Conservation (phyloP, 2,113 vertebrate species). For the Nerophis ophidion region DNA sequence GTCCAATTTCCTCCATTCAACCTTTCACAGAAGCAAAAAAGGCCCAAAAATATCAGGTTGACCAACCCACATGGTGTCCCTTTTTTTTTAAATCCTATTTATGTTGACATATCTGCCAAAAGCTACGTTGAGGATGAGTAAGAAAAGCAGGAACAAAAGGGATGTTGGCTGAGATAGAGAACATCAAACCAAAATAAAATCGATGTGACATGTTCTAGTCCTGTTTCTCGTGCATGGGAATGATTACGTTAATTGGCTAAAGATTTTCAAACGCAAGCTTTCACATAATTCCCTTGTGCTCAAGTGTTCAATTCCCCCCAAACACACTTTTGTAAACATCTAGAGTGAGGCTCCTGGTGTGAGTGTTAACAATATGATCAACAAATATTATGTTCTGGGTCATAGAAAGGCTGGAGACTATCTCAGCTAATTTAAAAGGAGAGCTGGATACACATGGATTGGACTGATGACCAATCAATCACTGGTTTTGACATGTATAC, state of each 20-base stretch:
- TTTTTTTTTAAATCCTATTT: constrained; percentile 14
- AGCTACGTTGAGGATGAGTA: constrained; percentile 9
- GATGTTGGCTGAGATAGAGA: constrained; percentile 35
- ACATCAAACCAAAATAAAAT: constrained; percentile 58
- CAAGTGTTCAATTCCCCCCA: constrained; percentile 3
- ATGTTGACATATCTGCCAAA: constrained; percentile 13
- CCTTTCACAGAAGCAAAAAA: too few relatives aligned
- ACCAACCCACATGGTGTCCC: constrained; percentile 2
- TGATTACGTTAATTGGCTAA: constrained; percentile 66
- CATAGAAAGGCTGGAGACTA: too few relatives aligned
- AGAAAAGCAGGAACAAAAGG: constrained; percentile 14
- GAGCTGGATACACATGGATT: too few relatives aligned
- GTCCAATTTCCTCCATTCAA: too few relatives aligned
- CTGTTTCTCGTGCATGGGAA: constrained; percentile 47
- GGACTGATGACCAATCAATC: too few relatives aligned
- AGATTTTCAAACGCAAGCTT: constrained; percentile 44
- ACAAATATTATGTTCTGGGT: too few relatives aligned
- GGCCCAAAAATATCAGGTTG: too few relatives aligned
- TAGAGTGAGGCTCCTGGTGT: not conserved
- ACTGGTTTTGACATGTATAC: too few relatives aligned
- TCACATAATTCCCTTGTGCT: constrained; percentile 46
- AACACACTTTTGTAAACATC: constrained; percentile 3
- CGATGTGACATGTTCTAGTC: constrained; percentile 48
- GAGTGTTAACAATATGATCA: not conserved
- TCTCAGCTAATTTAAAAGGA: too few relatives aligned